Evolutionary conservation across 2,888 invertebrate genomes (phyloP), one percentile per base, ranked within the genome.

Genomic region (Toxonevra muliebris): DNA sequence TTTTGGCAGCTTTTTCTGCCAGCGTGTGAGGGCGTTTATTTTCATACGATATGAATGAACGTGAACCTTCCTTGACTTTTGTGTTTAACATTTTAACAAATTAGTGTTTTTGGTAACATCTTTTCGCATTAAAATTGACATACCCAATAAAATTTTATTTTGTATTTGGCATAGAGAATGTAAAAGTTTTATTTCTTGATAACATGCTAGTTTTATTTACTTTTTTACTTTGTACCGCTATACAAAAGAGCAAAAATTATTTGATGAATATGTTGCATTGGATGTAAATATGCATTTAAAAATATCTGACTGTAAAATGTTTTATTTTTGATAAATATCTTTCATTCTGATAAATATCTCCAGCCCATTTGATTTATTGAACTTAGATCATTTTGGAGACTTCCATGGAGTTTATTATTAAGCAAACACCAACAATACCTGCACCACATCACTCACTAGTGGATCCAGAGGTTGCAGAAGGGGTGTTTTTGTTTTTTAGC

Each of bases 111-210:
- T 3, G 70, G 69, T 65, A 73, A 72, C 71, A 74, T 75, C 70
- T 74, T 73, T 71, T 70, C 74, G 72, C 74, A 73, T 75, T 70
- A 74, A 76, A 76, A 73, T 74, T 69, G 69, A 69, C 66, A 40
- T 63, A 41, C 15, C 76, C 71, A 76, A 75, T 78, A 76, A 78
- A 78, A 76, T 77, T 73, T 76, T 72, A 73, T 73, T 71, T 70
- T 63, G 70, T 72, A 65, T 54, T 58, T 57, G 65, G 61, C 55
- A 50, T 48, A 48, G 15, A 48, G 20, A 11, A 12, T 54, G n/a
- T 57, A 73, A 42, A 58, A 72, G 69, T 75, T 77, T 77, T 73
- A 79, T 80, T 76, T 72, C 69, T 55, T 63, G 61, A 66, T 66
- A 68, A 75, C 79, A 79, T 77, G 79, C 77, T 68, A 76, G 69